These are phyloP conservation scores for Siniperca undulata DNA, from an alignment of 2,797 vertebrate genomes.

Conservation along the genomic window DNA sequence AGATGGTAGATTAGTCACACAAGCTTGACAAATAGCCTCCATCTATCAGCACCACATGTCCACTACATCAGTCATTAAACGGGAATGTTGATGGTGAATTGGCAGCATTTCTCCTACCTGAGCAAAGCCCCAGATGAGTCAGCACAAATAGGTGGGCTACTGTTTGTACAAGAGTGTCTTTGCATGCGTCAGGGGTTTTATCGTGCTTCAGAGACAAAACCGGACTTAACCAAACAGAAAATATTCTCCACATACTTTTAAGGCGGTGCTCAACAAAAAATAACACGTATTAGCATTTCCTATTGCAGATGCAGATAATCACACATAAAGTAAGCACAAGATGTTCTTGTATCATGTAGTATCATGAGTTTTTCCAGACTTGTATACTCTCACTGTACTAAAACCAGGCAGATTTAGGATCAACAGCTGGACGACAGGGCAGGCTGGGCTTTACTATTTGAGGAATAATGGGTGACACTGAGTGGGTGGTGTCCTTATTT, in stretches of 20 bases:
- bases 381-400: background rate
- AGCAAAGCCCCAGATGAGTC: conserved; percentile 35
- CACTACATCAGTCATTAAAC: conserved; percentile 31
- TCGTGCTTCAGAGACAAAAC: background rate
- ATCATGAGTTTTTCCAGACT: background rate
- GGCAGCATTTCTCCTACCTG: conserved; percentile 33
- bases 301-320: background rate
- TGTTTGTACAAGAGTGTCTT: background rate
- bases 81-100: conserved; percentile 4
- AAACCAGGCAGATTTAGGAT: background rate
- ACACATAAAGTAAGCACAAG: no score
- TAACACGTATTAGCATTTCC: background rate
- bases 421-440: background rate
- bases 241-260: background rate
- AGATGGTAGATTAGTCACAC: conserved; percentile 54
- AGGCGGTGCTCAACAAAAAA: background rate
- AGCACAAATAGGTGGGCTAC: conserved; percentile 1
- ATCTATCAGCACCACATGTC: conserved; percentile 28
- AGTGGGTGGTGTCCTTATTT: background rate
- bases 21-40: conserved; percentile 42
- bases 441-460: background rate
- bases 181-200: background rate
- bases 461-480: background rate
- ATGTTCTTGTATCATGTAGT: background rate
- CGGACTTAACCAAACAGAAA: conserved; percentile 1